Base-by-base conservation (phyloP, 2,888 invertebrate species). In the Erynnis tages region DNA sequence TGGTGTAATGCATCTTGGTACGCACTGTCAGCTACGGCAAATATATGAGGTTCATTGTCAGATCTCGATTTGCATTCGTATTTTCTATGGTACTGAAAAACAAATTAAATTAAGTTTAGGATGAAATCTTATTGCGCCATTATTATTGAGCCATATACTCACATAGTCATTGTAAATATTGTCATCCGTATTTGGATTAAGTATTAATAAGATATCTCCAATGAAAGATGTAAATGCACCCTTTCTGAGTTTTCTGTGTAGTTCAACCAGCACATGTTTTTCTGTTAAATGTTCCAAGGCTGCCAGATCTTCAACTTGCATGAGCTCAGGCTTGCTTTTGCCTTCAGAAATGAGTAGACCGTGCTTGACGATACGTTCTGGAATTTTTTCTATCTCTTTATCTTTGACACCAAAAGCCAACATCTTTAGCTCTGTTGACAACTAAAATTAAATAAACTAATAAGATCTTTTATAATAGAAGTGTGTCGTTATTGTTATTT, bases 1-100 rank as follows among this genome's bases (percentile, higher is more conserved):
- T 97, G 95, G 76, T 98, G 98, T 61, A 97, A 82, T 82, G 96
- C 96, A 71, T 97, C 95, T 87, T 97, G 97, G 75, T 95, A 97
- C 25, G 97, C 96, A 56, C 95, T 93, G 71, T 97, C 97, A 6
- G 96, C 97, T 14, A 97, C 94, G 2, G 96, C 93, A 76, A 94
- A 98, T 63, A 97, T 94, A 69, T 98, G 98, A 0, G 98, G 97
- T 27, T 94, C 93, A 74, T 97, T 96, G 73, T 97, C 96, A 1
- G 96, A 96, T 60, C 96, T 92, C 0, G 96, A 95, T 82, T 96
- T 97, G 71, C 92, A 94, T 70, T 92, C 92, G 71, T 97, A 97
- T 79, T 94, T 94, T 61, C 91, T 88, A 68, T 96, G 95, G 65
- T 92, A 92, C 96, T 97, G 82, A 43, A 91, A 91, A 60, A 62